These are phyloP conservation scores for Cheilosia urbana DNA, from an alignment of 2,888 invertebrate species.

Conservation along the genomic window DNA sequence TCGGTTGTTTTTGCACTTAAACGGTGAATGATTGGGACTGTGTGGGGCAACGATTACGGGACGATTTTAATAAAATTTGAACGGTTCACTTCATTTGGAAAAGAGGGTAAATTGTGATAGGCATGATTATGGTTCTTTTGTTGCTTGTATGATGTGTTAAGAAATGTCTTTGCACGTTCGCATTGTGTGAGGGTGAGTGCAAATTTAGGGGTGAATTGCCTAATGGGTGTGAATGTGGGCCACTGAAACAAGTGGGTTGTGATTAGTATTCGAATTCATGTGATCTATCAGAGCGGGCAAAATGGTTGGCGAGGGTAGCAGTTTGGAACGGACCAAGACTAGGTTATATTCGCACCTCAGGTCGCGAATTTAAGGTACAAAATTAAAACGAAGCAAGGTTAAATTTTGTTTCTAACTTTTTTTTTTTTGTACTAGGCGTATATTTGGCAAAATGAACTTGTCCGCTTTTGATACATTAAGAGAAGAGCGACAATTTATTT, in stretches of 20 bases:
- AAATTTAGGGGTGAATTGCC: slow-evolving; percentile 16
- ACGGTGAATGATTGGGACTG: slow-evolving; percentile 39
- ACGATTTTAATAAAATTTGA: slow-evolving; percentile 51
- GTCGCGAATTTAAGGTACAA: too few relatives aligned
- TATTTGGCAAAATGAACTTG: too few relatives aligned
- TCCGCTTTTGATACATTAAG: too few relatives aligned
- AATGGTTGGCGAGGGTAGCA: background rate
- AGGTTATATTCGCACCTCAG: too few relatives aligned
- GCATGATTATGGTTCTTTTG: slow-evolving; percentile 12
- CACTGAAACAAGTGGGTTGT: background rate
- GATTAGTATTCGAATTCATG: background rate
- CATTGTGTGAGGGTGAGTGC: background rate
- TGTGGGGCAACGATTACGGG: slow-evolving; percentile 32
- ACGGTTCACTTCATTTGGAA: slow-evolving; percentile 26
- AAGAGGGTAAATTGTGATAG: slow-evolving; percentile 7
- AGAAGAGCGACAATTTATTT: too few relatives aligned
- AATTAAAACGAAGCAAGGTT: too few relatives aligned
- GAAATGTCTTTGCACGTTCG: background rate
- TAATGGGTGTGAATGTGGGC: slow-evolving; percentile 17
- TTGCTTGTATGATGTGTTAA: slow-evolving; percentile 12
- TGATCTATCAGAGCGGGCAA: background rate
- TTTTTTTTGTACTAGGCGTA: too few relatives aligned
- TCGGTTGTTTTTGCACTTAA: slow-evolving; percentile 58
- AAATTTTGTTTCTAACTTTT: too few relatives aligned
- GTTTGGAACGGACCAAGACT: too few relatives aligned